Percentiles rank a stretch among this genome's conserved stretches.
phyloP scores from a whole-genome alignment of 2,888 invertebrate species.

The Ischnus inquisitorius region DNA sequence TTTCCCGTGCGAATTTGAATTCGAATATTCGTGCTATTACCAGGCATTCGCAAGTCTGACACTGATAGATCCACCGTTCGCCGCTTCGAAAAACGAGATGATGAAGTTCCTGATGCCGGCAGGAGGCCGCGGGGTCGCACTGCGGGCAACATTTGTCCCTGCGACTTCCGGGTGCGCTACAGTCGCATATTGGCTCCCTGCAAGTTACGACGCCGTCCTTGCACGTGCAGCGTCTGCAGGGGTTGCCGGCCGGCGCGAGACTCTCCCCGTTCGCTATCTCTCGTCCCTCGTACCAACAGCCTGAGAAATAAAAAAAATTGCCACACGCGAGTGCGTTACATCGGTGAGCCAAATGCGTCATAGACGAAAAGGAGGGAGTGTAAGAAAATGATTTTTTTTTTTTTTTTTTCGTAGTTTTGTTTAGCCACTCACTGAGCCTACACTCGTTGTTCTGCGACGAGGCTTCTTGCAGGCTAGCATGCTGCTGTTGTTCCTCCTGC shows the following conservation, averaged over 20 bases:
- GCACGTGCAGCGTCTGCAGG: conserved; percentile 87
- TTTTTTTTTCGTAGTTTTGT: not conserved
- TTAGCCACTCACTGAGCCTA: conserved; percentile 88
- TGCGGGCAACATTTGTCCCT: conserved; percentile 92
- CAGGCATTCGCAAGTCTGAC: conserved; percentile 96
- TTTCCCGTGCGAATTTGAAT: too few species aligned
- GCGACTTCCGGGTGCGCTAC: conserved; percentile 86
- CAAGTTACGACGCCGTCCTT: conserved; percentile 88
- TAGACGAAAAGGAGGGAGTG: not conserved
- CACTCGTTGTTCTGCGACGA: conserved; percentile 85
- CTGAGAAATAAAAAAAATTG: conserved; percentile 83
- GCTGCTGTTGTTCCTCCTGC: conserved; percentile 71
- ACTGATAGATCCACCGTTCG: conserved; percentile 96
- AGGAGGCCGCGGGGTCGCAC: conserved; percentile 91
- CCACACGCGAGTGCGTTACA: conserved; percentile 26
- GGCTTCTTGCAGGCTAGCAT: conserved; percentile 23
- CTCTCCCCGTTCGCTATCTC: conserved; percentile 88
- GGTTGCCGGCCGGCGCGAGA: conserved; percentile 85
- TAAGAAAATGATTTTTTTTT: not conserved
- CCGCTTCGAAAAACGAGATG: conserved; percentile 92
- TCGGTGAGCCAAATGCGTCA: not conserved
- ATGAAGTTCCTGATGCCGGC: conserved; percentile 92
- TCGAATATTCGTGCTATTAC: conserved; percentile 83
- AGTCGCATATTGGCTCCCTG: conserved; percentile 90
- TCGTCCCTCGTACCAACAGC: conserved; percentile 91